Percentiles rank a stretch among this genome's conserved stretches.
phyloP scores from a whole-genome alignment of 2,113 vertebrate genomes.

The Ellobius talpinus region DNA sequence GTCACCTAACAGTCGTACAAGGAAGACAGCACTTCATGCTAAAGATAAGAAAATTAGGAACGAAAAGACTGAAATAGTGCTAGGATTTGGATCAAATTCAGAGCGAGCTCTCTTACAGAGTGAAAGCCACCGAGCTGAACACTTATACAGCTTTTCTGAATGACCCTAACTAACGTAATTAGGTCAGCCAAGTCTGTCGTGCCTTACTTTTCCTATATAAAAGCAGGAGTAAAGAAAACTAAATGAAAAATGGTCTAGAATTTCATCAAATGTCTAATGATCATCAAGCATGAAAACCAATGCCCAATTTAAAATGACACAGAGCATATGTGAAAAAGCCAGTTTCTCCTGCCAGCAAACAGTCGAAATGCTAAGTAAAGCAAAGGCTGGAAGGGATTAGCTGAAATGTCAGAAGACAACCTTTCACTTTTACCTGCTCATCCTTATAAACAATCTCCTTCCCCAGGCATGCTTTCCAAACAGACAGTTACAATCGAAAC shows the following conservation, averaged over 20 bases:
- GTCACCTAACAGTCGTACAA: neutral
- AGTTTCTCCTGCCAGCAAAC: slow-evolving; percentile 96
- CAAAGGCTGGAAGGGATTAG: slow-evolving; percentile 94
- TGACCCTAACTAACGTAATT: neutral
- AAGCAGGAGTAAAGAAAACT: slow-evolving; percentile 18
- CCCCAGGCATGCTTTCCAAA: slow-evolving; percentile 92
- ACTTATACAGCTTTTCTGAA: neutral
- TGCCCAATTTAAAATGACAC: slow-evolving; percentile 93
- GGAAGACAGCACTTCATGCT: neutral
- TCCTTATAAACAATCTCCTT: slow-evolving; percentile 94
- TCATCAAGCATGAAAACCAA: slow-evolving; percentile 86
- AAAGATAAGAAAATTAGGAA: neutral
- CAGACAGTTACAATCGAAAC: slow-evolving; percentile 86
- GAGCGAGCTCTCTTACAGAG: neutral
- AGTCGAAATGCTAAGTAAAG: slow-evolving; percentile 93
- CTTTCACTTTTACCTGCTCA: slow-evolving; percentile 95
- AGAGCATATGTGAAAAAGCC: slow-evolving; percentile 98
- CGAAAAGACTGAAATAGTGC: neutral
- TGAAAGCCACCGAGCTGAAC: neutral
- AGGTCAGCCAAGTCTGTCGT: neutral
- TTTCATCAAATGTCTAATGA: slow-evolving; percentile 84
- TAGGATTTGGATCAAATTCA: neutral
- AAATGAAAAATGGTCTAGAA: slow-evolving; percentile 41
- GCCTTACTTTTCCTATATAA: slow-evolving; percentile 13
- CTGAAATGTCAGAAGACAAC: slow-evolving; percentile 98